Evolutionary conservation across 1,140 invertebrate genomes (phyloP).

Genomic region (Acromyrmex heyeri): DNA sequence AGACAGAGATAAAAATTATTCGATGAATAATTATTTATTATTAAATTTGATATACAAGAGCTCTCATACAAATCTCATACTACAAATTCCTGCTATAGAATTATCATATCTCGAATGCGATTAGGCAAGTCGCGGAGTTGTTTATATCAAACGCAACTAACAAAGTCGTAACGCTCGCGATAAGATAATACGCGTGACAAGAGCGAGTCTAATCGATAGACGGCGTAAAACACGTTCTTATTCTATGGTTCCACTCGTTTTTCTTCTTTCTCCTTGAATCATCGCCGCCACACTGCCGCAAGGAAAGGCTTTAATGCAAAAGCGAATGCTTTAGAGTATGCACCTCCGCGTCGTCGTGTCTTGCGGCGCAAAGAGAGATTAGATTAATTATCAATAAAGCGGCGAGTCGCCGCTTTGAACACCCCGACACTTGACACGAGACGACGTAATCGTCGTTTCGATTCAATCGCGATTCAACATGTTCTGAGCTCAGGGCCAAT

Average conservation of each 20-base stretch:
- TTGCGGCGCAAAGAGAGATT: constrained; percentile 52
- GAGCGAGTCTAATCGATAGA: constrained; percentile 50
- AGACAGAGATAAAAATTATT: neutral
- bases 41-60: neutral
- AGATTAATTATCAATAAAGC: constrained; percentile 65
- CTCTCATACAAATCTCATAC: neutral
- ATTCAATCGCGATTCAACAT: constrained; percentile 53
- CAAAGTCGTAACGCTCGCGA: constrained; percentile 66
- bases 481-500: constrained; percentile 7
- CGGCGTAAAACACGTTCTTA: constrained; percentile 49
- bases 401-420: constrained; percentile 48
- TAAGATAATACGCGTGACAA: constrained; percentile 63
- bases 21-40: constrained; percentile 5
- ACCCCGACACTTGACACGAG: constrained; percentile 30
- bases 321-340: constrained; percentile 45
- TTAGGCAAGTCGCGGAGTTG: constrained; percentile 25
- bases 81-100: neutral
- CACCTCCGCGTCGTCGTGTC: constrained; percentile 24
- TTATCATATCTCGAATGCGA: constrained; percentile 18
- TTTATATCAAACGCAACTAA: constrained; percentile 47
- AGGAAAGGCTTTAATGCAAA: constrained; percentile 44
- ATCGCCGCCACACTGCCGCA: constrained; percentile 21
- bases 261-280: constrained; percentile 49
- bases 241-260: constrained; percentile 7
- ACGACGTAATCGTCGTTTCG: constrained; percentile 48